phyloP scores from a whole-genome alignment of 2,797 vertebrate species.

The Gallinago stenura region DNA sequence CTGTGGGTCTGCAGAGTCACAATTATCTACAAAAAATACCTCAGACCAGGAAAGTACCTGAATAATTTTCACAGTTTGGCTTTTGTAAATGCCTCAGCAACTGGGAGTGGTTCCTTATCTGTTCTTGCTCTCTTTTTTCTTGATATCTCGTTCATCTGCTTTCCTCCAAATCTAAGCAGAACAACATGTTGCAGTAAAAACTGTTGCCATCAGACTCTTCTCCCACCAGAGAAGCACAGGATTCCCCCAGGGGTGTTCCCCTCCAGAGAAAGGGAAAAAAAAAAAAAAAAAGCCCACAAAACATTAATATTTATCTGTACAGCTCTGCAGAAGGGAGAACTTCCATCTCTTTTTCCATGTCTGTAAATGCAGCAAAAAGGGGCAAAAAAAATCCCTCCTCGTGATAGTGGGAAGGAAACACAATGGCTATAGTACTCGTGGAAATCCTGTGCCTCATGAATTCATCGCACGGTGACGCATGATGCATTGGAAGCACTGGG shows the following conservation, averaged over 20 bases:
- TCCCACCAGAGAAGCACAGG: not conserved
- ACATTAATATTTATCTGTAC: not conserved
- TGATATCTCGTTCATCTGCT: not conserved
- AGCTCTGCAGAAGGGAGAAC: not conserved
- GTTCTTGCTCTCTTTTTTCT: not conserved
- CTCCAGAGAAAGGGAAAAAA: not conserved
- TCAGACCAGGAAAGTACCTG: not conserved
- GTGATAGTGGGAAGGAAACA: not conserved
- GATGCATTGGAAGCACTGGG: not conserved
- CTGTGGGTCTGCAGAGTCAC: not conserved
- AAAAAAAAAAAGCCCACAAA: not conserved
- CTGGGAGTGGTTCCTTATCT: not conserved
- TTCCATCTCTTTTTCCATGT: not conserved
- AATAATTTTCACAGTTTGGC: not conserved
- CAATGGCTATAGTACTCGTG: fast-evolving
- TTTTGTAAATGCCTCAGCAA: not conserved
- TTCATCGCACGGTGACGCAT: not conserved
- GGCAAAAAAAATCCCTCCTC: not conserved
- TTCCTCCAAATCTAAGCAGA: not conserved
- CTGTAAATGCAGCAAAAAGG: not conserved
- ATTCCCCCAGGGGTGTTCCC: not conserved
- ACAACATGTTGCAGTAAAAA: not conserved
- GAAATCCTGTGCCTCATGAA: not conserved
- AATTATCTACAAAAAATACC: not conserved
- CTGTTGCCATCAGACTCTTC: not conserved